Evolutionary conservation across 2,888 invertebrate genomes (phyloP).

Genomic region (Cephus sareptanus): DNA sequence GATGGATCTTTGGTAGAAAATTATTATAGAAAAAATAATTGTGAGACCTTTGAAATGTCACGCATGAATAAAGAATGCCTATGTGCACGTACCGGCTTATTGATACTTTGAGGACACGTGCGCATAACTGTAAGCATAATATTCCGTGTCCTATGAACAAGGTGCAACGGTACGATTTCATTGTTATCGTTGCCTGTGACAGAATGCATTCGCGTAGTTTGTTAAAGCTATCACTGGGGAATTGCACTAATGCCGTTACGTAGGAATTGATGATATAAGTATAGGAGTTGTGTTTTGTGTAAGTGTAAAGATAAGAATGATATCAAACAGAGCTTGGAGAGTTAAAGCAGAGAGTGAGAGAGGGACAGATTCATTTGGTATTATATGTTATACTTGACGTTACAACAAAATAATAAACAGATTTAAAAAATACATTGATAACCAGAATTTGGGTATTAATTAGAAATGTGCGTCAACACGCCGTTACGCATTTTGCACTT

Average conservation of each 20-base stretch:
- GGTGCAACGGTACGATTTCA: background rate
- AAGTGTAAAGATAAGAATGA: background rate
- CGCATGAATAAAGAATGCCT: background rate
- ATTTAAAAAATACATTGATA: background rate
- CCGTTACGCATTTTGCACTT: background rate
- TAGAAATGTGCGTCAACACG: background rate
- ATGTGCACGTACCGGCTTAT: constrained; percentile 13
- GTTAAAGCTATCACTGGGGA: background rate
- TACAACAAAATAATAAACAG: background rate
- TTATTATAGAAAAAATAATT: background rate
- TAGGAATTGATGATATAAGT: background rate
- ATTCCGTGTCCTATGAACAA: constrained; percentile 27
- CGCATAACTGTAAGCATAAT: constrained; percentile 35
- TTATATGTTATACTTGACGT: background rate
- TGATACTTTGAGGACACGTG: constrained; percentile 30
- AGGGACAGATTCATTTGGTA: background rate
- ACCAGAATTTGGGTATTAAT: background rate
- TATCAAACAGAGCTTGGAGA: background rate
- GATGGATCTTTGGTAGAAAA: background rate
- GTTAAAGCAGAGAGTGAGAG: background rate
- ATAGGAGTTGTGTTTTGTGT: background rate
- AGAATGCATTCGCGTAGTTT: background rate
- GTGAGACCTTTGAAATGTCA: background rate
- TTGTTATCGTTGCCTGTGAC: background rate
- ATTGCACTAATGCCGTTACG: background rate